Percentiles rank a stretch among this genome's conserved stretches.
Evolutionary conservation across 1,140 invertebrate genomes (phyloP).

Genomic region (Zaprionus ornatus): DNA sequence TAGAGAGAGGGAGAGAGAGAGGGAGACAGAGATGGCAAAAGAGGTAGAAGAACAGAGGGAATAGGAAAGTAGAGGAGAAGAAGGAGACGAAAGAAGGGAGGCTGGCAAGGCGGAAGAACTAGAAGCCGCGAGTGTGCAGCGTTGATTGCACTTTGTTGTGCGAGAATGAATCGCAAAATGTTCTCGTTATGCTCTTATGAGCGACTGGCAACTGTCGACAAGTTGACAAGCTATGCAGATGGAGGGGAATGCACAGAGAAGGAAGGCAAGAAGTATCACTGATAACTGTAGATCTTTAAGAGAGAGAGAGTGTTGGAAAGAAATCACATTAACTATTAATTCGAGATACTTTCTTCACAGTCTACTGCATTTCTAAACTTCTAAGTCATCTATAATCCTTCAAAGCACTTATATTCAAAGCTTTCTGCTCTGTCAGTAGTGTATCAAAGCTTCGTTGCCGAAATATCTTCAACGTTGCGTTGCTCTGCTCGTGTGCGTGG

Average conservation of each 20-base stretch:
- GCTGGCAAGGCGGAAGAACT: neutral
- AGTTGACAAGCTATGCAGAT: neutral
- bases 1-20: constrained; percentile 7
- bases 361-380: too few species aligned
- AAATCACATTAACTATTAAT: too few species aligned
- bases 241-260: neutral
- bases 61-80: neutral
- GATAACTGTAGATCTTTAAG: neutral
- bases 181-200: constrained; percentile 25
- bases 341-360: too few species aligned
- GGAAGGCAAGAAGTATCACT: neutral
- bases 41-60: neutral
- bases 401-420: neutral
- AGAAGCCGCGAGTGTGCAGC: constrained; percentile 29
- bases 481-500: neutral
- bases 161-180: constrained; percentile 44
- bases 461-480: neutral
- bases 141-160: constrained; percentile 59
- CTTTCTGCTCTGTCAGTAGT: neutral
- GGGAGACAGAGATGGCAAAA: constrained; percentile 4
- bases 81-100: neutral
- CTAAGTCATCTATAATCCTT: too few species aligned
- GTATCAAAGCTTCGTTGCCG: neutral
- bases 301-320: too few species aligned
- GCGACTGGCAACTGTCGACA: neutral